Conservation (phyloP, 2,797 vertebrate genomes). For the Neosilurus mollespiculum region DNA sequence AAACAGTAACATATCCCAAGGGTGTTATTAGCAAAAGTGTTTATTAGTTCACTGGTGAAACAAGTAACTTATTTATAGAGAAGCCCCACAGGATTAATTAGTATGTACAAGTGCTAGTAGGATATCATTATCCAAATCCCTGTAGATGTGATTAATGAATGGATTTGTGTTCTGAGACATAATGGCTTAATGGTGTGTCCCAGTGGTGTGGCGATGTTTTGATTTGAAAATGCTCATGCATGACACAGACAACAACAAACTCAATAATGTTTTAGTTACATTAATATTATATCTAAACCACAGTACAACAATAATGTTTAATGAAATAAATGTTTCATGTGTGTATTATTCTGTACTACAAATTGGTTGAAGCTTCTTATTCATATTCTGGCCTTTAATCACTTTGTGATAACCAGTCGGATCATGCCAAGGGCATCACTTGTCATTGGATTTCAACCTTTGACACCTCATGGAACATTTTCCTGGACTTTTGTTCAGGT, state of each 20-base stretch:
- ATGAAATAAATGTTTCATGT: not conserved
- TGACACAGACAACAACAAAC: not conserved
- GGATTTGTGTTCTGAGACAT: not conserved
- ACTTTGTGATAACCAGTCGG: not conserved
- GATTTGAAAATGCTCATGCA: not conserved
- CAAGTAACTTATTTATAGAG: not conserved
- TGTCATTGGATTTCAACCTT: not conserved
- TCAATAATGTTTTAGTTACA: not conserved
- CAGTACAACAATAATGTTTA: not conserved
- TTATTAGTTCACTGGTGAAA: constrained; percentile 13
- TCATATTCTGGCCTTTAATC: not conserved
- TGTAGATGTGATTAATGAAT: constrained; percentile 12
- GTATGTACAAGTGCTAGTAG: not conserved
- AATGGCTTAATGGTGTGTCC: not conserved
- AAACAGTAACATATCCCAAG: constrained; percentile 12
- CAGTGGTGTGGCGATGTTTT: constrained; percentile 13
- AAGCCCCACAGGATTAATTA: constrained; percentile 21
- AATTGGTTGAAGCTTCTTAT: not conserved
- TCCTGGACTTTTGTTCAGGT: not conserved
- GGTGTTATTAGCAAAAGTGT: constrained; percentile 28
- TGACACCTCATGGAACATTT: not conserved
- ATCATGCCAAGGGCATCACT: not conserved
- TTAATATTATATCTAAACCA: not conserved
- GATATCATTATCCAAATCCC: constrained; percentile 18
- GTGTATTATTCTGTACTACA: not conserved